A percentile compares a stretch with the other conserved stretches of the same genome.
Conservation (phyloP, 2,113 vertebrate species). For the Gallinago paraguaiae region DNA sequence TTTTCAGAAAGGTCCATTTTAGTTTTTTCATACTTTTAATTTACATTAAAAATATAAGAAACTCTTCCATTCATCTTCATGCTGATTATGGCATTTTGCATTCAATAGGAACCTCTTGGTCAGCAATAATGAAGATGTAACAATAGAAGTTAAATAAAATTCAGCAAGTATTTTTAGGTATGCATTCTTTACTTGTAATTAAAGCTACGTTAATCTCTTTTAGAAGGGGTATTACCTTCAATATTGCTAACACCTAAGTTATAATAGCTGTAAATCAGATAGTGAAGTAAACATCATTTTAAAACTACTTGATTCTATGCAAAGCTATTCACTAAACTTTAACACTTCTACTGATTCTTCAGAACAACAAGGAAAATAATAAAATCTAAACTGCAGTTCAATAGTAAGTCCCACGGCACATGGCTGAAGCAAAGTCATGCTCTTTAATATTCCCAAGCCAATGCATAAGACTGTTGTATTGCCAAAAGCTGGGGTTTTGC, state of each 20-base stretch:
- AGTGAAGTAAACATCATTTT: neutral
- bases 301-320: neutral
- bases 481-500: neutral
- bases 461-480: neutral
- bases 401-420: neutral
- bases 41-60: neutral
- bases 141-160: conserved; percentile 16
- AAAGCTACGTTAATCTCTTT: conserved; percentile 32
- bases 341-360: neutral
- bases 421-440: neutral
- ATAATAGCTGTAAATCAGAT: neutral
- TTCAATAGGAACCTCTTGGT: neutral
- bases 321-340: conserved; percentile 24
- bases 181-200: conserved; percentile 26
- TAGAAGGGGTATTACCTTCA: neutral
- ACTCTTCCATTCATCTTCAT: conserved; percentile 28
- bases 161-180: neutral
- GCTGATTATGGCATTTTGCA: conserved; percentile 26
- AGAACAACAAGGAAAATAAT: conserved; percentile 6
- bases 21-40: neutral
- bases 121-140: conserved; percentile 9
- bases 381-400: neutral
- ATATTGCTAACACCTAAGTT: neutral
- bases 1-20: neutral
- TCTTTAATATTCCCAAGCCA: neutral